Evolutionary conservation across 1,140 invertebrate genomes (phyloP), one percentile per base, ranked within the genome.

Genomic region (Subanguina moxae): DNA sequence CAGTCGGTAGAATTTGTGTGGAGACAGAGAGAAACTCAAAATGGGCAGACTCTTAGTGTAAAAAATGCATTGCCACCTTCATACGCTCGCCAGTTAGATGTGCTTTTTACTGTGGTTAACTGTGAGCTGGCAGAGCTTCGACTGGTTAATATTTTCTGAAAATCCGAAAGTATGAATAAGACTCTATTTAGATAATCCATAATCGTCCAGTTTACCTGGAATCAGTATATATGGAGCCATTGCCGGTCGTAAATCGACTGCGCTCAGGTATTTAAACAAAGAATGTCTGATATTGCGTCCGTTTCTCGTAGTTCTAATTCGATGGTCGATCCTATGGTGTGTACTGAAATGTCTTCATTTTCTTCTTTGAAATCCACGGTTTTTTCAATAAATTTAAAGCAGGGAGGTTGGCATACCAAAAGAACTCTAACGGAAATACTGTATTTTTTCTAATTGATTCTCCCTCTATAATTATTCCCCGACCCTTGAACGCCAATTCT

Each of bases 231-330:
- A 72, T 73, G 23, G 65, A 59, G 42, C 74, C 68, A 13, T 38
- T 70, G 30, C 72, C 72, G 3, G 23, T 65, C 1, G 74, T 74
- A 27, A 74, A 74, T 62, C 23, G 58, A 19, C 45, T 56, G 76
- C 90, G 90, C 65, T 93, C 94, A 86, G 93, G 93, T 21, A 38
- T 38, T n/a, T n/a, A n/a, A n/a, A n/a, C n/a, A n/a, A n/a, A n/a
- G n/a, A n/a, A n/a, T n/a, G n/a, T n/a, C n/a, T n/a, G n/a, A n/a
- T n/a, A n/a, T n/a, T n/a, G n/a, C n/a, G n/a, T n/a, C n/a, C n/a
- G n/a, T n/a, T n/a, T n/a, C n/a, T n/a, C n/a, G n/a, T n/a, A n/a
- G n/a, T n/a, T n/a, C n/a, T n/a, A n/a, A n/a, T n/a, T n/a, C n/a
- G n/a, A n/a, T n/a, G n/a, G n/a, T n/a, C n/a, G n/a, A n/a, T n/a